These are phyloP conservation scores for Dipodomys spectabilis DNA, from an alignment of 2,113 vertebrate species.

Conservation along the genomic window DNA sequence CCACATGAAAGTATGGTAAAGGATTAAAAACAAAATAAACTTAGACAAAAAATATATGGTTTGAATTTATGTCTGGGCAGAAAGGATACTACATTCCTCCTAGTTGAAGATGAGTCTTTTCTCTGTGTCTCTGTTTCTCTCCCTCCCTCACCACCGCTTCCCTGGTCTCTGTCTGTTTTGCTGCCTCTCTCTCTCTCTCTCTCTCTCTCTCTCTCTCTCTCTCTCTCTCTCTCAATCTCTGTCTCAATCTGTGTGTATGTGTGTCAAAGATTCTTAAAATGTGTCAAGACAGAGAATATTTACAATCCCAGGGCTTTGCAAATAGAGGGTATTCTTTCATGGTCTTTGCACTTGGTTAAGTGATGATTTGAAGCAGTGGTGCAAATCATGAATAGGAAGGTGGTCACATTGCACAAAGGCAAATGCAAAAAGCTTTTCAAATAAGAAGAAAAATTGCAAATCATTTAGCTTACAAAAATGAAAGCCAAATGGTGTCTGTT, in stretches of 20 bases:
- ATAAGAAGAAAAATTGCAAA: conserved; percentile 41
- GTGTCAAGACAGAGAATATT: not conserved
- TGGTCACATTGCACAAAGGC: not conserved
- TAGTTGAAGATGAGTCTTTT: not conserved
- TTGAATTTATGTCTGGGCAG: not conserved
- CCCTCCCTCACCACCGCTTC: not conserved
- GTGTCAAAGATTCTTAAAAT: not conserved
- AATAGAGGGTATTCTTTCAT: not conserved
- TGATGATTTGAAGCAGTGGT: not conserved
- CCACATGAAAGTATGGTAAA: not conserved
- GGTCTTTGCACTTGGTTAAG: not conserved
- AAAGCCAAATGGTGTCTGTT: conserved; percentile 41
- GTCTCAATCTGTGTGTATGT: not conserved
- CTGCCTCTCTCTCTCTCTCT: not conserved
- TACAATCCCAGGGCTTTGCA: not conserved
- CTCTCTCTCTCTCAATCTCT: not conserved
- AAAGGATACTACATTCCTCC: not conserved
- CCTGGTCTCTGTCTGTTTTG: not conserved
- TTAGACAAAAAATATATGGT: not conserved
- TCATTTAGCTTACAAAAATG: conserved; percentile 38
- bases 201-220: too few species aligned
- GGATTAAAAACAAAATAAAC: not conserved
- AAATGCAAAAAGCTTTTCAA: conserved; percentile 47
- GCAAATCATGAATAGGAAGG: not conserved
- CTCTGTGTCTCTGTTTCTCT: too few species aligned